Base-by-base conservation (phyloP, 1,140 invertebrate species). In the Listronotus oregonensis region DNA sequence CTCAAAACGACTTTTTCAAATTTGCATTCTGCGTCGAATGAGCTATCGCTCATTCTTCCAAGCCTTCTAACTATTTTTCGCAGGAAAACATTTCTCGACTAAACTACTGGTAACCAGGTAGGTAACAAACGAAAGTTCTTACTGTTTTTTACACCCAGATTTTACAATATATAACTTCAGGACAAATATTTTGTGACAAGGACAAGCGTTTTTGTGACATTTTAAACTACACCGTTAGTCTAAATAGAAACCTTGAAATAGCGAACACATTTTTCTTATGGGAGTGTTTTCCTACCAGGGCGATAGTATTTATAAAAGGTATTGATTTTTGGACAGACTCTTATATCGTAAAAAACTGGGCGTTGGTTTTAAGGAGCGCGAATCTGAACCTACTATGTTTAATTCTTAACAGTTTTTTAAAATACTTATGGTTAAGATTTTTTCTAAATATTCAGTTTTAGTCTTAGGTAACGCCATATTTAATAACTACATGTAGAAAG, bases 311-410 rank as follows among this genome's bases (percentile, higher is more conserved):
- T 76, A 73, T 71, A 66, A 55, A 71, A 70, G 62, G 56, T 74
- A 77, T 76, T 72, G 75, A 76, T 75, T 76, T 76, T 75, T 62
- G 73, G 71, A 67, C 71, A 46, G 31, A 17, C 56, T 57, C 72
- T 67, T 72, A 63, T 73, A 72, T 71, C 66, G 67, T 67, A 73
- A 76, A 76, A 76, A 74, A 71, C 70, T 71, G 74, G 74, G 74
- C 74, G 74, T 76, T 75, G 74, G 71, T 76, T 63, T 75, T 71
- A 74, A 76, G 74, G 69, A 71, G 55, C 69, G 66, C 54, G 62
- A 39, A 55, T 55, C 6, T 17, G n/a, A 27, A 31, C 52, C 27
- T 55, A 55, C 52, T 34, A 55, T 55, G 15, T 34, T 1, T 1
- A 4, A 14, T 1, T 11, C 31, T 9, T 11, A 27, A n/a, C 27